phyloP scores from a whole-genome alignment of 92 coral and sea anemone genomes.

The Palythoa grandis region DNA sequence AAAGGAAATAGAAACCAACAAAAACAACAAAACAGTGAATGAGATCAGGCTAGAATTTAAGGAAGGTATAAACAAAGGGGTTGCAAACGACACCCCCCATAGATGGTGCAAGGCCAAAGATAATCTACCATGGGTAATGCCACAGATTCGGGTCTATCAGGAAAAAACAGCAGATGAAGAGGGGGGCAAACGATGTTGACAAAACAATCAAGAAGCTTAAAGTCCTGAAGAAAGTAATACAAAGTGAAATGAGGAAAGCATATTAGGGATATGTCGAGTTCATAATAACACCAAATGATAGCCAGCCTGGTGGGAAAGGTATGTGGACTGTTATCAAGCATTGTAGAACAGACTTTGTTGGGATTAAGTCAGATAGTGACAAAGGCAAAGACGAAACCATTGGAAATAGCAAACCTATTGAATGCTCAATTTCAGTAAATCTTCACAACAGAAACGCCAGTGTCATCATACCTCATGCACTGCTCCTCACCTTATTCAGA shows the following conservation, averaged over 20 bases:
- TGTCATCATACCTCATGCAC: too few species aligned
- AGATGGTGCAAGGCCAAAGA: constrained; percentile 33
- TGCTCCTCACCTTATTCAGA: too few species aligned
- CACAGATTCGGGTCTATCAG: constrained; percentile 3
- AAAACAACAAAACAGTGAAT: constrained; percentile 41
- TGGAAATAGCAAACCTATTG: too few species aligned
- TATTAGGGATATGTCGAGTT: constrained; percentile 37
- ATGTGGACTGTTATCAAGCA: too few species aligned
- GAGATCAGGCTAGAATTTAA: constrained; percentile 56
- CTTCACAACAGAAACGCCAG: too few species aligned
- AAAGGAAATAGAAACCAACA: constrained; percentile 37
- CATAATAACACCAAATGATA: too few species aligned
- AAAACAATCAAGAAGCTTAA: constrained; percentile 34
- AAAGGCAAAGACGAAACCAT: too few species aligned
- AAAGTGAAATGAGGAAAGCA: constrained; percentile 47
- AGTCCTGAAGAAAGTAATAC: constrained; percentile 42
- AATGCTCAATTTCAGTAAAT: too few species aligned
- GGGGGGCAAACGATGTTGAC: background rate
- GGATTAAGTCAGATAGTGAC: too few species aligned
- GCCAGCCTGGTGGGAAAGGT: too few species aligned
- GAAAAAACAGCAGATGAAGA: constrained; percentile 27
- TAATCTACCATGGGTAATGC: constrained; percentile 42
- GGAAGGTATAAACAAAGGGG: constrained; percentile 22
- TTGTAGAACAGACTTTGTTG: too few species aligned
- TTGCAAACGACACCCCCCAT: constrained; percentile 40